Base-by-base conservation (phyloP, 1,140 invertebrate species). In the Philaenus spumarius region DNA sequence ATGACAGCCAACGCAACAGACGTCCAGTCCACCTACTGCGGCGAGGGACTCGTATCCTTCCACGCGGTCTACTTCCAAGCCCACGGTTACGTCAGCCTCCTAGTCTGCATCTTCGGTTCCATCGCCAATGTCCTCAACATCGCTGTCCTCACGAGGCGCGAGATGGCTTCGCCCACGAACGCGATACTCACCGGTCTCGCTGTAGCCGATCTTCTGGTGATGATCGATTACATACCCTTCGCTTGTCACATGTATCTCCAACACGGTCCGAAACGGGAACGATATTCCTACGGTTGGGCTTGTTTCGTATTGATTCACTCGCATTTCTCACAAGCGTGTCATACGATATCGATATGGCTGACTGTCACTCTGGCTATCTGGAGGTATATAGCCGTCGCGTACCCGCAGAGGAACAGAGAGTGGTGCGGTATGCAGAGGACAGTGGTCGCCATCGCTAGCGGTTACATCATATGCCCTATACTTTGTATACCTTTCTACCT, bases 81-180 rank as follows among this genome's bases (percentile, higher is more conserved):
- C 14, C 89, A 93, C 71, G 89, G 87, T 1, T 89, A 85, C 73
- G 69, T 84, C 1, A 84, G 83, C 61, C 69, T 92, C 1, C 61
- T 85, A 1, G 90, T 98, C 39, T 98, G 95, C 72, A 77, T 90
- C 17, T 88, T 96, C 66, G 95, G 95, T 39, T 90, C 91, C 2
- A 80, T 96, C 14, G 90, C 93, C 45, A 98, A 98, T 71, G 80
- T 88, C 1, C 80, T 97, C 55, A 98, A 97, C 74, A 94, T 98
- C 37, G 85, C 89, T n/a, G 93, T 98, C 3, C 75, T 98, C 19
- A 94, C 93, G 0, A 81, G 93, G 7, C 78, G 85, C 4, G 88
- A 94, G 68, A 95, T 97, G 93, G 74, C 79, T 45, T 89, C 93
- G 1, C 91, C 94, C 0, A 96, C 93, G 6, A 97, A 97, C 72